A percentile compares a stretch with the other conserved stretches of the same genome.
Conservation (phyloP, 2,113 vertebrate species). For the Microtus richardsoni region DNA sequence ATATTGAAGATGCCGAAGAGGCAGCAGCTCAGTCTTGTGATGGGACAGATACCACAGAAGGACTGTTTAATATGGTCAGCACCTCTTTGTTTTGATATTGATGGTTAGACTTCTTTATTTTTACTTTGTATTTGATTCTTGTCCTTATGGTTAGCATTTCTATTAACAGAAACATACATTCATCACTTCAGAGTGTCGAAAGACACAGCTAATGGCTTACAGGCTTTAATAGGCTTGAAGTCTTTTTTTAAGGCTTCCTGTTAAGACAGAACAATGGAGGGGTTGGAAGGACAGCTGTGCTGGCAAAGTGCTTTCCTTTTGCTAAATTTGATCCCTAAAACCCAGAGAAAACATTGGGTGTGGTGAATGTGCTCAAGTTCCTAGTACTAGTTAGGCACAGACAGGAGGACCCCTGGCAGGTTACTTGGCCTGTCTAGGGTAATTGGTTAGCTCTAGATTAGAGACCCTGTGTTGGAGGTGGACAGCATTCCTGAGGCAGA, state of each 20-base stretch:
- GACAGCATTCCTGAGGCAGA: background rate
- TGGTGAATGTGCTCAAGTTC: background rate
- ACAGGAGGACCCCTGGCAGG: background rate
- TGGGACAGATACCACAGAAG: conserved; percentile 83
- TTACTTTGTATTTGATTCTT: background rate
- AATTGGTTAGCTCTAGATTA: background rate
- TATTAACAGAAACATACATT: background rate
- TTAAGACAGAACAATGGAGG: background rate
- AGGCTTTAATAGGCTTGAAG: background rate
- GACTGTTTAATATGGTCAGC: conserved; percentile 95
- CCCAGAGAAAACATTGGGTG: no score
- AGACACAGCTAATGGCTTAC: background rate
- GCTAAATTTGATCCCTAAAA: background rate
- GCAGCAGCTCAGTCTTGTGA: conserved; percentile 69
- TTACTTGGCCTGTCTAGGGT: background rate
- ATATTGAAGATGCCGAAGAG: conserved; percentile 94
- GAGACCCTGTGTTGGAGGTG: background rate
- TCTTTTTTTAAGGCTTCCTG: background rate
- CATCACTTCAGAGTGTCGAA: background rate
- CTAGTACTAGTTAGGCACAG: background rate
- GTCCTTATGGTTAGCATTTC: background rate
- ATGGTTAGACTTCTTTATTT: conserved; percentile 87
- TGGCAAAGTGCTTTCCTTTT: background rate
- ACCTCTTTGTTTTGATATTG: background rate
- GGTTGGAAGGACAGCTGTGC: background rate